These are phyloP conservation scores for Globia sparganii DNA, from an alignment of 2,888 invertebrate genomes.

Conservation along the genomic window DNA sequence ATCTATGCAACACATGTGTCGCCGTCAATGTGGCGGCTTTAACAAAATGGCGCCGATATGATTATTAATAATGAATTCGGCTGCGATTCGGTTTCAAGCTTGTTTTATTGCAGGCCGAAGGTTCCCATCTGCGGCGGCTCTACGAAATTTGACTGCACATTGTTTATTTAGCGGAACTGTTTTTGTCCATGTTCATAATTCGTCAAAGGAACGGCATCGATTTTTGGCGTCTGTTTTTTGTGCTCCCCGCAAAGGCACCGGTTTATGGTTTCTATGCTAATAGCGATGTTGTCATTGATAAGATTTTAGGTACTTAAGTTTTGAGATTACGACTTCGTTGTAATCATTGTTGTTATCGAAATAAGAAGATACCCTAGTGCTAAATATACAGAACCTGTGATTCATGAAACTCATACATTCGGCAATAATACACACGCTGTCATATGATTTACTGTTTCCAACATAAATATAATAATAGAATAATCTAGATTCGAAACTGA, in stretches of 20 bases:
- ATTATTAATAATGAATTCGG: conserved; percentile 89
- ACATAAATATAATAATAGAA: conserved; percentile 52
- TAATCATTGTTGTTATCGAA: conserved; percentile 17
- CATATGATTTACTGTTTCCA: conserved; percentile 43
- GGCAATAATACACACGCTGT: conserved; percentile 43
- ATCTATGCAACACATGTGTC: conserved; percentile 73
- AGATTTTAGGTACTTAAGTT: conserved; percentile 18
- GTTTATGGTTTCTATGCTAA: conserved; percentile 59
- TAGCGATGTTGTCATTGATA: conserved; percentile 43
- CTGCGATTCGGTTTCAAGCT: conserved; percentile 84
- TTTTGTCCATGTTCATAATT: conserved; percentile 75
- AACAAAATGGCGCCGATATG: conserved; percentile 87
- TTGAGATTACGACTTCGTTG: not conserved
- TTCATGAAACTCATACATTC: conserved; percentile 36
- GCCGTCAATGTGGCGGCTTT: conserved; percentile 71
- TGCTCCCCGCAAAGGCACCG: conserved; percentile 38
- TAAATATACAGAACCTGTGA: conserved; percentile 42
- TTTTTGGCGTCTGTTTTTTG: conserved; percentile 63
- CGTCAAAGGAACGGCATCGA: conserved; percentile 67
- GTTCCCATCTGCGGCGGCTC: conserved; percentile 85
- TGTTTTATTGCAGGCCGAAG: conserved; percentile 82
- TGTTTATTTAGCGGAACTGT: conserved; percentile 87
- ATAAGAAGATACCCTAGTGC: conserved; percentile 2
- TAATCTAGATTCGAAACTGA: conserved; percentile 51
- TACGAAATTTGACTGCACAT: conserved; percentile 79